Base-by-base conservation (phyloP, 2,888 invertebrate genomes). In the Oasisia sp. region DNA sequence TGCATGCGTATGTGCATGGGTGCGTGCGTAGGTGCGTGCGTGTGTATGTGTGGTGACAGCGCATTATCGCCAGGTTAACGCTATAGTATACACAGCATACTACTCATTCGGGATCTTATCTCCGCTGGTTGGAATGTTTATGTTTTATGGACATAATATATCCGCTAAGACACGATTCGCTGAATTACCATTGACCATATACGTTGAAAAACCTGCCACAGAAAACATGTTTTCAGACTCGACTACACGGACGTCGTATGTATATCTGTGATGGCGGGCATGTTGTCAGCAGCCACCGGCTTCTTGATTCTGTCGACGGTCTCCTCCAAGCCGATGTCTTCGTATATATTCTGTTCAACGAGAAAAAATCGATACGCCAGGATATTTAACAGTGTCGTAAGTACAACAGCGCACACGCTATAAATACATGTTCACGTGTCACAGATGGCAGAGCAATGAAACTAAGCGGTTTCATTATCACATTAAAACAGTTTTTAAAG, bases 271-370 rank as follows among this genome's bases (percentile, higher is more conserved):
- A 74, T 74, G 74, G 74, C 74, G 74, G 74, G 74, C 74, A 74
- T 74, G 74, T 74, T 74, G 74, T 74, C 74, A 27, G 74, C 74
- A 7, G 74, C 27, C 74, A 74, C 74, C n/a, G 74, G 74, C 27
- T 74, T 74, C 74, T 74, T 74, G 74, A 74, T 74, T 74, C 74
- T 74, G n/a, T 74, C 74, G n/a, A 74, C 74, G 74, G 74, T 74
- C 27, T 74, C 74, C 19, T 74, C 74, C 19, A 74, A 74, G 74
- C 74, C 74, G 74, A 74, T 74, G 74, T 74, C 74, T 19, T 74
- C 74, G 74, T 74, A 74, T n/a, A 74, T 74, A 74, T 74, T 74
- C 74, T 74, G 74, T 8, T 74, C 74, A 7, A 74, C 74, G 27
- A 74, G 74, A 27, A 74, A 74, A 74, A 74, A 74, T 74, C 74